These are phyloP conservation scores for Tokudaia tokunoshimensis DNA, from an alignment of 2,797 vertebrate species.

Conservation along the genomic window DNA sequence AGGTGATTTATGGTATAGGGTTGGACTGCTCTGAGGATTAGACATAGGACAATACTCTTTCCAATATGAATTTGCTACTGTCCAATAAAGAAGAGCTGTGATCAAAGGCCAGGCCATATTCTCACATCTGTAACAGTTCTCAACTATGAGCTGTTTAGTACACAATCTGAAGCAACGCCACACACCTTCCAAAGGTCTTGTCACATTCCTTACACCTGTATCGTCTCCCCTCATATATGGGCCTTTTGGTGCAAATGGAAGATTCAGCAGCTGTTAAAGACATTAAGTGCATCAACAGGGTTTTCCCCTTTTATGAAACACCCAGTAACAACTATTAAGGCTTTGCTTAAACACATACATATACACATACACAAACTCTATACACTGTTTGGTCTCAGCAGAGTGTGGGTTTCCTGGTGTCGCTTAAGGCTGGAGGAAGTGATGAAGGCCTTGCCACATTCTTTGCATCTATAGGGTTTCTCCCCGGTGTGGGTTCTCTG, in stretches of 20 bases:
- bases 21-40: background rate
- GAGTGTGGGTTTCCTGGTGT: background rate
- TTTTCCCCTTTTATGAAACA: background rate
- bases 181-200: background rate
- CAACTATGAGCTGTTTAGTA: background rate
- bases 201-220: background rate
- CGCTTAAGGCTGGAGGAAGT: background rate
- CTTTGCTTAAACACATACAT: background rate
- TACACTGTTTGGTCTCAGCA: background rate
- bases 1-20: background rate
- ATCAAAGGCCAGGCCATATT: background rate
- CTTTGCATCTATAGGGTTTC: background rate
- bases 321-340: background rate
- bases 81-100: background rate
- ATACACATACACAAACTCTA: background rate
- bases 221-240: background rate
- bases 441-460: background rate
- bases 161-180: background rate
- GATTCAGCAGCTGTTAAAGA: background rate
- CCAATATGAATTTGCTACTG: background rate
- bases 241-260: too few relatives aligned
- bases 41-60: background rate
- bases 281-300: background rate
- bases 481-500: background rate
- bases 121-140: background rate